Evolutionary conservation across 1,140 invertebrate species (phyloP).

Genomic region (Copidosoma floridanum): DNA sequence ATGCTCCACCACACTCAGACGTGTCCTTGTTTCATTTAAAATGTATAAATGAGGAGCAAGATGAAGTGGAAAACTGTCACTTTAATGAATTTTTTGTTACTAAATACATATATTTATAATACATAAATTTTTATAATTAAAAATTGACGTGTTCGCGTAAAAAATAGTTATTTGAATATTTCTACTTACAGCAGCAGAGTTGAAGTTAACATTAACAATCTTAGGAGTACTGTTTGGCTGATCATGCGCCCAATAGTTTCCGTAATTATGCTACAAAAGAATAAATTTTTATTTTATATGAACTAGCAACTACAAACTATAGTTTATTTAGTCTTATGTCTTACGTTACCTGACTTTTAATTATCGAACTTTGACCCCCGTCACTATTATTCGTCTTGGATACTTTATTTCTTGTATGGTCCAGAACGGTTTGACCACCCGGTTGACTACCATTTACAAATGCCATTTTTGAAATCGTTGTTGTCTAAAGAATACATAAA

Average conservation of each 20-base stretch:
- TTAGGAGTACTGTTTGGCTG: slow-evolving; percentile 40
- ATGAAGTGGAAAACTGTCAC: too few relatives aligned
- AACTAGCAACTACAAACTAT: too few relatives aligned
- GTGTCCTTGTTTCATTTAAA: too few relatives aligned
- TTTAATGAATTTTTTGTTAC: too few relatives aligned
- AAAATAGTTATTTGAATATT: too few relatives aligned
- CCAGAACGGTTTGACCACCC: slow-evolving; percentile 43
- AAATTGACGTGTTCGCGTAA: too few relatives aligned
- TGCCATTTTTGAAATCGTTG: background rate
- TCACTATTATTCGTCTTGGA: slow-evolving; percentile 41
- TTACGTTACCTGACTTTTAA: slow-evolving; percentile 55
- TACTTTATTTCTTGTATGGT: slow-evolving; percentile 45
- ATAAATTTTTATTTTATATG: too few relatives aligned
- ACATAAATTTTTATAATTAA: too few relatives aligned
- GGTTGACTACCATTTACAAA: slow-evolving; percentile 37
- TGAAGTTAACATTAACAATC: slow-evolving; percentile 48
- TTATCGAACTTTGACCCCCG: slow-evolving; percentile 49
- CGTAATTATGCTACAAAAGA: slow-evolving; percentile 54
- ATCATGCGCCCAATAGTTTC: slow-evolving; percentile 50
- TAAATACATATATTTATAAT: too few relatives aligned
- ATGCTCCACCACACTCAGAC: too few relatives aligned
- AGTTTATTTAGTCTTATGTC: too few relatives aligned
- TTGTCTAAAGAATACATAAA: background rate
- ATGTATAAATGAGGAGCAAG: too few relatives aligned
- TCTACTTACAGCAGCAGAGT: slow-evolving; percentile 47